Base-by-base conservation (phyloP, 2,888 invertebrate genomes). In the Thelaira solivaga region DNA sequence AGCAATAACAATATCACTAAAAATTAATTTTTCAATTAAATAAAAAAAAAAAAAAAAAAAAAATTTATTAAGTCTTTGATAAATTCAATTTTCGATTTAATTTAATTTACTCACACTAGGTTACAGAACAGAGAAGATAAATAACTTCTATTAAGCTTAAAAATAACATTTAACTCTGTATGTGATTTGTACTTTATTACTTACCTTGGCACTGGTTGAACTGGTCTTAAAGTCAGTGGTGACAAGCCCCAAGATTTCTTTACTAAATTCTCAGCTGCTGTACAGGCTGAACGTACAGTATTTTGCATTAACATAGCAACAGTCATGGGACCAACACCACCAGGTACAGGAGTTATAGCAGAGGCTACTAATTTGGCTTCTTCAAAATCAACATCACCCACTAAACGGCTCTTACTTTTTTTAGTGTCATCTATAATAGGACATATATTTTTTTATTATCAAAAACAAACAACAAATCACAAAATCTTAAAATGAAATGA, bases 271-370 rank as follows among this genome's bases (percentile, higher is more conserved):
- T 91, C 89, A 11, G 92, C 91, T 62, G 92, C 90, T 55, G 91
- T 90, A 82, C 92, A 90, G 7, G 97, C 97, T 59, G 97, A 94
- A 81, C 94, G 91, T 34, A 97, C 95, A 0, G 98, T 98, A 90
- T 99, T 99, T 83, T 93, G 93, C 96, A 98, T 96, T 31, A 97
- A 90, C 97, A 98, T 98, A 18, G 98, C 97, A 80, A 98, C 99
- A 0, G 99, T 99, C 98, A 99, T 98, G 13, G 99, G 99, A 0
- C 99, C 99, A 76, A 99, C 99, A 79, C 99, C 99, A 68, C 96
- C 96, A 10, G 97, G 97, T 57, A 98, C 98, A 4, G 98, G 98
- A 22, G 98, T 98, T 84, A 98, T 95, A 89, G 93, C 93, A 0
- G 95, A 93, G 13, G 98, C 98, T 77, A 95, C 93, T 82, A 92